Evolutionary conservation across 2,797 vertebrate genomes (phyloP), one percentile per base, ranked within the genome.

Genomic region (Manis pentadactyla): DNA sequence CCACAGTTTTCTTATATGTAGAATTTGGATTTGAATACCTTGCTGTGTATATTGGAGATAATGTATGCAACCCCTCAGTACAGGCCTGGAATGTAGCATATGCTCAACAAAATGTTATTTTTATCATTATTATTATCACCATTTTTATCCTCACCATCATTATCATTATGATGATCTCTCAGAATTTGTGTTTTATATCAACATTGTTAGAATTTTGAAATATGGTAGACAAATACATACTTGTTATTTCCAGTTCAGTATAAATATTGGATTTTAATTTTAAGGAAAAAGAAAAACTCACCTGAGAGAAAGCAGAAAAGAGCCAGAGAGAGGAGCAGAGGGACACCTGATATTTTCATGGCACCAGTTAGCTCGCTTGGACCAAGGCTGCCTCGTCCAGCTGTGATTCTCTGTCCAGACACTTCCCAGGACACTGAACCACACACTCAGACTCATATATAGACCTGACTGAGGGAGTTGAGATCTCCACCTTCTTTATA

Each of bases 401-500:
- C 83, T 84, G 85, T 31, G 95, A 84, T 93, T n/a, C 84, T 98
- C 86, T 83, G 93, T 94, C 84, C 85, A 0, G 97, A 87, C 93
- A 87, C 89, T 96, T 97, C 59, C 0, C 91, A 97, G 97, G 93
- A 87, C 94, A 96, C 87, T 51, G 12, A 96, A 94, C 63, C 14
- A 55, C 94, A 97, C 93, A 94, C 55, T 37, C 49, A 64, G 88
- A 63, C 85, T 17, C 74, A 84, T 84, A 94, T 87, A 97, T 89
- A 97, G 79, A 97, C 89, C 63, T n/a, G 78, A 78, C 53, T 37
- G 46, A 95, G 64, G 7, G 74, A 97, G 82, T 34, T 81, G 18
- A 49, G 71, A 95, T 97, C 97, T 87, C 96, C 98, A 98, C 98
- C 98, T 98, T 98, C 94, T 84, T 96, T 64, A 89, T 98, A 95